Evolutionary conservation across 2,113 vertebrate species (phyloP).

Genomic region (Lipotes vexillifer): DNA sequence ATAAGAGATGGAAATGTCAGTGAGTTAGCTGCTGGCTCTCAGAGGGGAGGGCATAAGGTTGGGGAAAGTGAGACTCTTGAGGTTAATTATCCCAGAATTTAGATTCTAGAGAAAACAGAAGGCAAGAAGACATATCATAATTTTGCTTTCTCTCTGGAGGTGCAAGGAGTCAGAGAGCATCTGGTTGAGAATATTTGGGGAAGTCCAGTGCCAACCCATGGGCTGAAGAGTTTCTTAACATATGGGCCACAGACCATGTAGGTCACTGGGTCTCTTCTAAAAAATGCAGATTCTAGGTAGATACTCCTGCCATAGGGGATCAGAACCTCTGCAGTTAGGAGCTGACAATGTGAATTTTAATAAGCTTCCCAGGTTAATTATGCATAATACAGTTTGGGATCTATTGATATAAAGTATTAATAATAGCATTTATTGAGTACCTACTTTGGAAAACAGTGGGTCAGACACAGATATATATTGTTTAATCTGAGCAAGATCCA

Average conservation of each 20-base stretch:
- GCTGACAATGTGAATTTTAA: not conserved
- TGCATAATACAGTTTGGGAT: not conserved
- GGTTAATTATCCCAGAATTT: not conserved
- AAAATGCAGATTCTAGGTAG: not conserved
- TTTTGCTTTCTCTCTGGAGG: not conserved
- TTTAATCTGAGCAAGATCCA: not conserved
- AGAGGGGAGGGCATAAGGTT: not conserved
- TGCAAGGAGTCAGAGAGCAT: not conserved
- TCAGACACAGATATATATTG: not conserved
- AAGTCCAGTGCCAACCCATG: not conserved
- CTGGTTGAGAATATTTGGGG: not conserved
- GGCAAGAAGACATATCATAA: not conserved
- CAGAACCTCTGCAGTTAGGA: not conserved
- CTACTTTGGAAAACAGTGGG: not conserved
- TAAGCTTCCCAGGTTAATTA: not conserved
- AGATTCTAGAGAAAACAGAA: not conserved
- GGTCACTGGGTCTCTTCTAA: not conserved
- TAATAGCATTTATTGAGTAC: not conserved
- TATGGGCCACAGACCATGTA: not conserved
- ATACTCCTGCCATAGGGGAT: not conserved
- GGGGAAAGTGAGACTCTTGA: not conserved
- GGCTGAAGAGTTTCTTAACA: not conserved
- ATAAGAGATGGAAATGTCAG: not conserved
- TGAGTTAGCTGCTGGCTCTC: not conserved
- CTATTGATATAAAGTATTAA: not conserved